A percentile compares a stretch with the other conserved stretches of the same genome.
Evolutionary conservation across 2,113 vertebrate genomes (phyloP).

Genomic region (Psettodes erumei): DNA sequence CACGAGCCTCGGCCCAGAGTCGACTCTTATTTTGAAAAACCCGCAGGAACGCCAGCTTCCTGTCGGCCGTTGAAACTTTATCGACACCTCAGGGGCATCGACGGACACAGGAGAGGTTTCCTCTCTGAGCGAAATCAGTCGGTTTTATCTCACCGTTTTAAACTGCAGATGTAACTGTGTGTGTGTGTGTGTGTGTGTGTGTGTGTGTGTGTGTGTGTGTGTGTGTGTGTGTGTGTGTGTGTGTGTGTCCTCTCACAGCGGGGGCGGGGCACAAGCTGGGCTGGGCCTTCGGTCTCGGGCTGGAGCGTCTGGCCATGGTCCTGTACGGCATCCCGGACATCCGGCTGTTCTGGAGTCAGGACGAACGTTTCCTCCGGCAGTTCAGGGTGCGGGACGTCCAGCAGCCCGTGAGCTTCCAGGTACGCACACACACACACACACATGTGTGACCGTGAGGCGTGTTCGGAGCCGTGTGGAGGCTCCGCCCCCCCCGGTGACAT

Average conservation of each 20-base stretch:
- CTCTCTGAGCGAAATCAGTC: too few species aligned
- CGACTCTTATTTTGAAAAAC: too few species aligned
- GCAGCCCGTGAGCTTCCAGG: slow-evolving; percentile 89
- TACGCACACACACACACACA: slow-evolving; percentile 22
- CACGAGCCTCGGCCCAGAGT: too few species aligned
- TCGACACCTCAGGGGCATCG: too few species aligned
- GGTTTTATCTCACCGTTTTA: too few species aligned
- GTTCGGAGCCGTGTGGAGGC: too few species aligned
- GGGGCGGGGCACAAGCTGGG: slow-evolving; percentile 89
- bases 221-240: slow-evolving; percentile 44
- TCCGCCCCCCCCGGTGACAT: too few species aligned
- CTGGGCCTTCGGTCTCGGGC: slow-evolving; percentile 95
- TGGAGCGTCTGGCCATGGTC: slow-evolving; percentile 95
- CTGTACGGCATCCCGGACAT: slow-evolving; percentile 94
- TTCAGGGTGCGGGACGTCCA: slow-evolving; percentile 86
- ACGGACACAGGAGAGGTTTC: too few species aligned
- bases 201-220: neutral
- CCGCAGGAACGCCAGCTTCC: too few species aligned
- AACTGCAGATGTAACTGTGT: neutral
- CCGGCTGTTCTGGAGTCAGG: slow-evolving; percentile 95
- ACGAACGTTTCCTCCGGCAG: slow-evolving; percentile 91
- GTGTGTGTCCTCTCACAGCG: slow-evolving; percentile 82
- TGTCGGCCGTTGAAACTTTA: too few species aligned
- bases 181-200: neutral
- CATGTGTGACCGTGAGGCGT: too few species aligned